These are phyloP conservation scores for Ramphastos sulfuratus DNA, from an alignment of 2,113 vertebrate species.

Conservation along the genomic window DNA sequence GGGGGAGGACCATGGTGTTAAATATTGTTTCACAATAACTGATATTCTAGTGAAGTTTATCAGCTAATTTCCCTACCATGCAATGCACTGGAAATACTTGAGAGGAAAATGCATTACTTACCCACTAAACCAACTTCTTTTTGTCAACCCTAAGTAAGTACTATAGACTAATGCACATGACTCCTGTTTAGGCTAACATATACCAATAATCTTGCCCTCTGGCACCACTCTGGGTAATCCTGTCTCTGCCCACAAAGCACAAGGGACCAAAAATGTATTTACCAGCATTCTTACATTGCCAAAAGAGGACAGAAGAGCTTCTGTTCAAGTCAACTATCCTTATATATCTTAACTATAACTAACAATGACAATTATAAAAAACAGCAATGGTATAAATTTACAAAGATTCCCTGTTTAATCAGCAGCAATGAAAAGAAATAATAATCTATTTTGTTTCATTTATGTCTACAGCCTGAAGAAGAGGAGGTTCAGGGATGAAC, in stretches of 20 bases:
- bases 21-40: neutral
- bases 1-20: neutral
- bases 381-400: neutral
- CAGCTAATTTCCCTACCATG: neutral
- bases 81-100: fast-evolving
- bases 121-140: neutral
- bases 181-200: neutral
- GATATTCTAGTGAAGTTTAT: neutral
- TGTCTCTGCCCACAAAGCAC: neutral
- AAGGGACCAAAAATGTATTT: neutral
- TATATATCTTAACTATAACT: neutral
- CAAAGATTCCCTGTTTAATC: neutral
- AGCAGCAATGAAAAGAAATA: neutral
- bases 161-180: neutral
- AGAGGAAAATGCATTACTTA: neutral
- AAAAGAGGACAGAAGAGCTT: neutral
- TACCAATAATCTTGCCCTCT: neutral
- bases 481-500: too few relatives aligned
- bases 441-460: neutral
- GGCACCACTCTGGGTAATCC: neutral
- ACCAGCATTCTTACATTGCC: neutral
- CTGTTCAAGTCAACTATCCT: neutral
- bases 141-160: neutral
- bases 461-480: neutral
- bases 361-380: neutral